These are phyloP conservation scores for Meloidogyne hapla DNA, from an alignment of 1,140 invertebrate species.

Conservation along the genomic window DNA sequence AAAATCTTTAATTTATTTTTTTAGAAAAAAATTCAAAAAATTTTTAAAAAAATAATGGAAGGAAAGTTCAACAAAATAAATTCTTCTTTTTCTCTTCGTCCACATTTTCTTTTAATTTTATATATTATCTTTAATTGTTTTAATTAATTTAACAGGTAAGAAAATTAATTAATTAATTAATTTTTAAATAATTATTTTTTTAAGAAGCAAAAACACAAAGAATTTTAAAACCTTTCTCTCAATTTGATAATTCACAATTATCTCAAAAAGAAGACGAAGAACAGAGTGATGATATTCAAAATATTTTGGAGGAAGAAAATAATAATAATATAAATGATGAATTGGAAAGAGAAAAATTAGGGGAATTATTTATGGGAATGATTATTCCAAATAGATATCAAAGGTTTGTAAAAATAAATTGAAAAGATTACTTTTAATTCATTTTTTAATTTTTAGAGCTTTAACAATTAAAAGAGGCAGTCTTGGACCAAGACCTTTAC, in stretches of 20 bases:
- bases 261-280: not conserved
- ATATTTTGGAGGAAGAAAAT: not conserved
- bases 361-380: not conserved
- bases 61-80: not conserved
- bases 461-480: constrained; percentile 13
- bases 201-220: not conserved
- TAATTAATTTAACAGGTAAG: constrained; percentile 3
- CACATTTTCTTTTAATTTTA: not conserved
- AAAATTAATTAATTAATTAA: not conserved
- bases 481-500: constrained; percentile 26
- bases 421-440: not conserved
- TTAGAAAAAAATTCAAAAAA: too few relatives aligned
- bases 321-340: not conserved
- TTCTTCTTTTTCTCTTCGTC: not conserved
- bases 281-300: not conserved
- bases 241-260: not conserved
- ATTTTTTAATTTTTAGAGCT: not conserved
- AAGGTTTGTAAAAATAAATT: not conserved
- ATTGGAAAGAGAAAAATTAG: not conserved
- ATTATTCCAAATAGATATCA: constrained; percentile 6
- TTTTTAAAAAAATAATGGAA: not conserved
- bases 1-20: too few relatives aligned
- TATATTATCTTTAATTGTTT: not conserved
- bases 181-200: not conserved
- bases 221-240: not conserved